phyloP scores from a whole-genome alignment of 2,797 vertebrate species.

The Vireo griseus region DNA sequence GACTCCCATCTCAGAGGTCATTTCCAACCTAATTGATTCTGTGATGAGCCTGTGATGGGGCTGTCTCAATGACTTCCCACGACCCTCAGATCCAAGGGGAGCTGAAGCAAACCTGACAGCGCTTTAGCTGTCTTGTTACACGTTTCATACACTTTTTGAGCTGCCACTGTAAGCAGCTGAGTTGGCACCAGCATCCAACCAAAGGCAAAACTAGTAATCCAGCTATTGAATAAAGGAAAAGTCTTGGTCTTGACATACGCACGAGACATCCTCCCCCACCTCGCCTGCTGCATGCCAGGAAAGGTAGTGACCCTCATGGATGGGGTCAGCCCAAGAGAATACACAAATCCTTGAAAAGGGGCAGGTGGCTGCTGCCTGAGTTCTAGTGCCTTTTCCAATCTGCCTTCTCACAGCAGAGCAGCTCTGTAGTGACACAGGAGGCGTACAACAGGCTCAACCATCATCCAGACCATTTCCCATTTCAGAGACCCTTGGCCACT shows the following conservation, averaged over 20 bases:
- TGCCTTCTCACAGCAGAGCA: neutral
- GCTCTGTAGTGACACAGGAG: neutral
- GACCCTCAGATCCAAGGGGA: neutral
- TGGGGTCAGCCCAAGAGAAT: neutral
- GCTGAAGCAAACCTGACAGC: neutral
- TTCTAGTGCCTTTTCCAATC: neutral
- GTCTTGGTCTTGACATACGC: neutral
- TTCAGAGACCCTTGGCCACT: fast-evolving
- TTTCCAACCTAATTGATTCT: neutral
- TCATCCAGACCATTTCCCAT: neutral
- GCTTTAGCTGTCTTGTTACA: fast-evolving
- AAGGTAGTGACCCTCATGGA: neutral
- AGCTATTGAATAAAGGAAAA: neutral
- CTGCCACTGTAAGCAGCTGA: neutral
- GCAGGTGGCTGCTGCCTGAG: neutral
- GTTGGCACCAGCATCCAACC: neutral
- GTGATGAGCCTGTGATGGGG: neutral
- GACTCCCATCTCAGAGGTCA: neutral
- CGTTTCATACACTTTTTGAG: fast-evolving
- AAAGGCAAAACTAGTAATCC: neutral
- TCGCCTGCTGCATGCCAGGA: neutral
- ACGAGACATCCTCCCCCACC: fast-evolving
- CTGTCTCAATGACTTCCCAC: neutral
- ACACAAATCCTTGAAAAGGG: neutral
- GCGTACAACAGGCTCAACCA: neutral